Base-by-base conservation (phyloP, 53 echinoderm and acorn worm genomes). In the Echinometra lucunter region DNA sequence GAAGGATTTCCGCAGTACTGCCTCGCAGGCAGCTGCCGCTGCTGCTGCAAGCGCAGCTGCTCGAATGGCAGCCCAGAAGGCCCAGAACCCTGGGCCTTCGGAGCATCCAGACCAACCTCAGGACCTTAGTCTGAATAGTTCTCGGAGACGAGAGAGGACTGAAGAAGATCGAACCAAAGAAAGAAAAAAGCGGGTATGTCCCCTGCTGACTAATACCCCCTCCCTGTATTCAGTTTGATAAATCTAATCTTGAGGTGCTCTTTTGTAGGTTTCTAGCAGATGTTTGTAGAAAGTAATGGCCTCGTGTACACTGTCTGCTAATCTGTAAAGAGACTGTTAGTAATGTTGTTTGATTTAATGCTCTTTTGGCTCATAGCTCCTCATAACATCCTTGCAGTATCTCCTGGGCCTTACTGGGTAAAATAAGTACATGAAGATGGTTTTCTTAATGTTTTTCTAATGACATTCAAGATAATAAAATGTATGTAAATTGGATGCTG, bases 181-280 rank as follows among this genome's bases (percentile, higher is more conserved):
- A 92, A 92, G 92, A 94, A 95, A 94, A 74, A 95, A 92, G 94
- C 74, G 89, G 95, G 93, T 94, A 91, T n/a, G 94, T 82, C 44
- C 89, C 85, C 85, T 47, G 85, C 85, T 85, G 85, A 85, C 49
- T n/a, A n/a, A 47, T 85, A 47, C 85, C 45, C 18, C 72, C 53
- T 16, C 49, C n/a, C 49, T 47, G 11, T n/a, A 11, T 23, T 63
- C 16, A 63, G 3, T 12, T 63, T 63, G 21, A 63, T 63, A 9
- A 63, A 15, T 53, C 13, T 53, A 53, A 53, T 11, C 53, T 53
- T 63, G 63, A 63, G 21, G 63, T 63, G 63, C 16, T 8, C 19
- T 63, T 63, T 21, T 16, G 63, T 21, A 63, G 23, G 63, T 4
- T 16, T 18, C 21, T 23, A 63, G 63, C 63, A 63, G 63, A 21